Conservation (phyloP, 2,113 vertebrate species). For the Eudyptes chrysolophus region DNA sequence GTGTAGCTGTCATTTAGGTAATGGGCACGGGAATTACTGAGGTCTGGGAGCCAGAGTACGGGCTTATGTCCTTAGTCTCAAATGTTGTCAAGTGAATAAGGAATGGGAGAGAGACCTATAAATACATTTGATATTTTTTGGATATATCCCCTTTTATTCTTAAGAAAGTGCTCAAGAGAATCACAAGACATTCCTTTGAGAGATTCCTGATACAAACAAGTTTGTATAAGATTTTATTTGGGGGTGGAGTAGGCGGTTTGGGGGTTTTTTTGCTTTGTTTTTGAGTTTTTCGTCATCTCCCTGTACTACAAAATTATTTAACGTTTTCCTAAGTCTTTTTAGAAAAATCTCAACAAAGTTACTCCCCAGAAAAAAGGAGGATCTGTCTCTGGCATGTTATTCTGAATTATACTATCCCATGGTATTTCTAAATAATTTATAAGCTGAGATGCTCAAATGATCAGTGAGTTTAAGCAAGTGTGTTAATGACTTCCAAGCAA, state of each 20-base stretch:
- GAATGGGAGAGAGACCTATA: neutral
- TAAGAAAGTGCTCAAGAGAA: neutral
- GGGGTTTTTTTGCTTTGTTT: neutral
- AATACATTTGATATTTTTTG: neutral
- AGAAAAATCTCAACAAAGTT: neutral
- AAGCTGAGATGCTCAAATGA: neutral
- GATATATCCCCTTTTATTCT: neutral
- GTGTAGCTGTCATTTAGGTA: neutral
- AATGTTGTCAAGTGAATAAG: neutral
- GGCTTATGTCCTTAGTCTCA: neutral
- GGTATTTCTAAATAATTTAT: neutral
- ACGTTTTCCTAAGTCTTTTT: neutral
- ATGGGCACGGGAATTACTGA: neutral
- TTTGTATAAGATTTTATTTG: neutral
- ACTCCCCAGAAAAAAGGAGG: neutral
- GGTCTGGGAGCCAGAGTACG: neutral
- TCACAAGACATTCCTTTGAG: neutral
- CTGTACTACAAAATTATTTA: neutral
- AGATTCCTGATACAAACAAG: neutral
- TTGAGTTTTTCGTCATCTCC: neutral
- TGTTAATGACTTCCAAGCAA: neutral
- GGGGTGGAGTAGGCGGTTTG: rapidly evolving
- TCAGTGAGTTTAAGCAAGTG: neutral
- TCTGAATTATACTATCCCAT: neutral
- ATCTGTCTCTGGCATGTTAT: neutral